Base-by-base conservation (phyloP, 2,113 vertebrate genomes). In the Vidua macroura region DNA sequence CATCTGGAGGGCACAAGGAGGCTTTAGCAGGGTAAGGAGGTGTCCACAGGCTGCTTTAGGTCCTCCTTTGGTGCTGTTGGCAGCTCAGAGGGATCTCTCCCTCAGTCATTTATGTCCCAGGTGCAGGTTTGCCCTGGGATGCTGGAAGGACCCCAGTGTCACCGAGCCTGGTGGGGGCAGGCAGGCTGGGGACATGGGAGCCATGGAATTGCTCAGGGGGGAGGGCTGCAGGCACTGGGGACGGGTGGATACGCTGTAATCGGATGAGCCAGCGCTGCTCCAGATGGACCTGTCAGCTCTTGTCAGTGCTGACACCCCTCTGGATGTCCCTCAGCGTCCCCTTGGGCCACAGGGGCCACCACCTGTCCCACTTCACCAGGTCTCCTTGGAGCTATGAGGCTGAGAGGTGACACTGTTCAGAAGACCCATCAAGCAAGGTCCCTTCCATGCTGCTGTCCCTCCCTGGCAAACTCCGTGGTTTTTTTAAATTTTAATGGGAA, bases 201-300 rank as follows among this genome's bases (percentile, higher is more conserved):
- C 39, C 2, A 0, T 22, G 52, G 62, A 58, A 17, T 85, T 0
- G n/a, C 43, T 74, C 0, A 0, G 6, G 18, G 14, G 52, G 69
- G 49, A 58, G 60, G 48, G 66, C 51, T 69, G 39, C 0, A 2
- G 59, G 41, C 7, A 5, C 11, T 0, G 0, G 22, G 51, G 41
- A 18, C 0, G 33, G 55, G 48, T 41, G 64, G 62, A 76, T 5
- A 2, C 0, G 0, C 68, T 46, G 56, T 96, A 94, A 94, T 96
- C 37, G 56, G 96, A 95, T 95, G 83, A 95, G 60, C 80, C 35
- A 2, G 22, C 0, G 0, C 87, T 4, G 30, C 66, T 94, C 75
- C 89, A 93, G 93, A 91, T 90, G 93, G 95, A 90, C 68, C 58
- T 85, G 90, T 95, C 95, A 90, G 75, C 85, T 95, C 92, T 86